Evolutionary conservation across 2,797 vertebrate species (phyloP).

Genomic region (Sylvilagus floridanus): DNA sequence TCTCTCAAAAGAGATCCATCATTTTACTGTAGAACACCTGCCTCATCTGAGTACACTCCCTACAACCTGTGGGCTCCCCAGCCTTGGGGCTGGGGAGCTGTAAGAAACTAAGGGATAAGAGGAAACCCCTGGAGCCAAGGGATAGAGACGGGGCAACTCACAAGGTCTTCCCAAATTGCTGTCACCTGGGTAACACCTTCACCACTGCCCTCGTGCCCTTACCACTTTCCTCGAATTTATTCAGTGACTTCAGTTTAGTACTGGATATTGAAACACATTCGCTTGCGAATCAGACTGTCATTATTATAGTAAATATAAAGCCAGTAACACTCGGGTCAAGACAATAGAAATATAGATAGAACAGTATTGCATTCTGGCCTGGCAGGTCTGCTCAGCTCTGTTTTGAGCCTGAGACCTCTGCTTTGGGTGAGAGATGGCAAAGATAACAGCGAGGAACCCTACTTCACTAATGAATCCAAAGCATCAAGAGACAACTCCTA

Average conservation of each 20-base stretch:
- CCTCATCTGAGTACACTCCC: not conserved
- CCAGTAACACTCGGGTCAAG: not conserved
- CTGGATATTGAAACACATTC: not conserved
- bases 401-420: not conserved
- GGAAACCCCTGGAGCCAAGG: not conserved
- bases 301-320: not conserved
- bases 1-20: not conserved
- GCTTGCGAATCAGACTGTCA: not conserved
- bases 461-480: not conserved
- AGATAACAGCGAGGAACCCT: not conserved
- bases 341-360: not conserved
- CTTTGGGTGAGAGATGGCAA: not conserved
- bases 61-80: not conserved
- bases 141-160: not conserved
- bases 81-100: not conserved
- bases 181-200: not conserved
- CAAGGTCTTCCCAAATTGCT: not conserved
- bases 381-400: no score
- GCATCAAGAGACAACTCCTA: not conserved
- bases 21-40: no score
- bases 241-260: not conserved
- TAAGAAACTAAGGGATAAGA: not conserved
- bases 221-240: not conserved
- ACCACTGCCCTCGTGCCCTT: fast-evolving
- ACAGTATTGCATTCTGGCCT: not conserved